Evolutionary conservation across 2,888 invertebrate species (phyloP), one percentile per base, ranked within the genome.

Genomic region (Trachelus troglodyta): DNA sequence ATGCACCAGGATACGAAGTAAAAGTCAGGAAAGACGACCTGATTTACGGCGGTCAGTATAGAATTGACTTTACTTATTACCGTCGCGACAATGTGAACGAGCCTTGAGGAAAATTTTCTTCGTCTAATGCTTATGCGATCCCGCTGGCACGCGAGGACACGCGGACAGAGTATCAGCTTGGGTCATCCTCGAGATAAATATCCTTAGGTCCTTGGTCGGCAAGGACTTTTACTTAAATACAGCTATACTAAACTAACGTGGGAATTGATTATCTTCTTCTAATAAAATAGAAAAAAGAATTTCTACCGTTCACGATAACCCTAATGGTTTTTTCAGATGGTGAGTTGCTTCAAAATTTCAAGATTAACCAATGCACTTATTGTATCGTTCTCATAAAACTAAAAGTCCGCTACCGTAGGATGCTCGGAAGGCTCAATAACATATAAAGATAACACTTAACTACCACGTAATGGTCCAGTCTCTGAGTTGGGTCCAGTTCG

Each of bases 61-160:
- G 30, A 71, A 30, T 71, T n/a, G 71, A 71, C 71, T 71, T 71
- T 33, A 33, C 33, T 33, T 33, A 71, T 71, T 71, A 31, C 71
- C 33, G 71, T 33, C 33, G 31, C 71, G 33, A 71, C 30, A 71
- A 31, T 30, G 33, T 33, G 71, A 33, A 71, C 71, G 71, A 71
- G 33, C 71, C 71, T 71, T 71, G 71, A 71, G 12, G 71, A 71
- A 15, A n/a, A 31, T 33, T 33, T n/a, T 71, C 71, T 30, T n/a
- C 71, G 31, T 71, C 30, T 33, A 71, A n/a, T 2, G 40, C 40
- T 40, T 40, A 6, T 40, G 40, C 15, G 40, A 40, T 40, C 87
- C 87, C 83, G 88, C 87, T 86, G 88, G 83, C 86, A 87, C 86
- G 83, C 88, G 87, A 88, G 87, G 87, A 85, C 88, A 85, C 77